Conservation (phyloP, 2,797 vertebrate species). For the Simalia tracyae region DNA sequence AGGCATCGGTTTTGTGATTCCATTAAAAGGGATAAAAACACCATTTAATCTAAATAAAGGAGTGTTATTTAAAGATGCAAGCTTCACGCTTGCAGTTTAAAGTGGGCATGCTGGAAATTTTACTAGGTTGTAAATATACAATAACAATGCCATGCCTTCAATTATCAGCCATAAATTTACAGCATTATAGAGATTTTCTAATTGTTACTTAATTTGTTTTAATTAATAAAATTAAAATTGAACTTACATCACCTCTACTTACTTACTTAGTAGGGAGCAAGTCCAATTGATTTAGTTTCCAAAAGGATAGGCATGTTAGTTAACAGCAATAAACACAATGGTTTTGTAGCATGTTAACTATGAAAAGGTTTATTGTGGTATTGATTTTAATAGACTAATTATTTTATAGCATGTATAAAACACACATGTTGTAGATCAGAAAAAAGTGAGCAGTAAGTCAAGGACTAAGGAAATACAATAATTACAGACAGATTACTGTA, state of each 20-base stretch:
- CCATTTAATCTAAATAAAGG: background rate
- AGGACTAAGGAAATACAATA: no score
- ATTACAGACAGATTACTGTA: no score
- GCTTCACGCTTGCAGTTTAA: background rate
- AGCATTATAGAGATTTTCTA: background rate
- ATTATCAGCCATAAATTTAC: background rate
- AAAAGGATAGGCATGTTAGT: background rate
- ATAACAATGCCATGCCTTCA: background rate
- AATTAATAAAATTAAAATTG: background rate
- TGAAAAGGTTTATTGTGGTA: background rate
- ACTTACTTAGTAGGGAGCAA: background rate
- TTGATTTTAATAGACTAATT: no score
- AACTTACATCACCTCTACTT: background rate
- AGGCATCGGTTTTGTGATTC: background rate
- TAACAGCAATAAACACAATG: background rate
- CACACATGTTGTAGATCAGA: no score
- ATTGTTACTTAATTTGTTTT: background rate
- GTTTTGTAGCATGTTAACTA: background rate
- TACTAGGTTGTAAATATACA: background rate
- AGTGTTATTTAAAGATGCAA: background rate
- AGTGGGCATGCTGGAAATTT: background rate
- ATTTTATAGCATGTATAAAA: no score
- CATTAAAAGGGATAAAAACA: slow-evolving; percentile 10
- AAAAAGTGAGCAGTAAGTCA: no score
- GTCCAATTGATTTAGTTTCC: background rate